Evolutionary conservation across 2,888 invertebrate species (phyloP).

Genomic region (Trichopria drosophilae): DNA sequence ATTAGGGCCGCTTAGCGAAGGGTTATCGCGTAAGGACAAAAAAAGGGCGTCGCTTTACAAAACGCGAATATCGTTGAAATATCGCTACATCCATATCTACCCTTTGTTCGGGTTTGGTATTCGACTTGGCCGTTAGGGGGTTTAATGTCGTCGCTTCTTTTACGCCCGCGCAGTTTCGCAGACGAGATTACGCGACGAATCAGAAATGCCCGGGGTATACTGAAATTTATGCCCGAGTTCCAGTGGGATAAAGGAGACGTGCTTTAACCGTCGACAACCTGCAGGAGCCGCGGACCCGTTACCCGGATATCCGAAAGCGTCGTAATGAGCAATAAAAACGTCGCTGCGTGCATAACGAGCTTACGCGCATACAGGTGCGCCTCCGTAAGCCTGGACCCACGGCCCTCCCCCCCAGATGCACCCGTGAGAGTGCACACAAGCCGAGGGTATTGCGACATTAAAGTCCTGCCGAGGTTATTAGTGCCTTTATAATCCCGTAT

Average conservation of each 20-base stretch:
- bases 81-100: no score
- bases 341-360: background rate
- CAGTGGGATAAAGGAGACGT: constrained; percentile 31
- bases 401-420: no score
- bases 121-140: no score
- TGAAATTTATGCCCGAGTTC: constrained; percentile 38
- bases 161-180: no score
- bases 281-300: constrained; percentile 20
- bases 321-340: constrained; percentile 35
- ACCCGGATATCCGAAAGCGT: constrained; percentile 25
- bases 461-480: background rate
- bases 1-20: no score
- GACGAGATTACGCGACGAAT: constrained; percentile 32
- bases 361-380: background rate
- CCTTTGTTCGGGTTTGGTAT: no score
- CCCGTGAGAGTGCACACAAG: background rate
- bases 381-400: no score
- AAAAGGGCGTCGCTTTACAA: no score
- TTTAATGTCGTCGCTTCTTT: no score
- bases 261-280: constrained; percentile 32
- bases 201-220: constrained; percentile 34
- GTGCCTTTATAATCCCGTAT: background rate
- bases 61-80: no score
- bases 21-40: no score
- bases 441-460: background rate